phyloP scores from a whole-genome alignment of 2,113 vertebrate species.

The Petaurus breviceps region DNA sequence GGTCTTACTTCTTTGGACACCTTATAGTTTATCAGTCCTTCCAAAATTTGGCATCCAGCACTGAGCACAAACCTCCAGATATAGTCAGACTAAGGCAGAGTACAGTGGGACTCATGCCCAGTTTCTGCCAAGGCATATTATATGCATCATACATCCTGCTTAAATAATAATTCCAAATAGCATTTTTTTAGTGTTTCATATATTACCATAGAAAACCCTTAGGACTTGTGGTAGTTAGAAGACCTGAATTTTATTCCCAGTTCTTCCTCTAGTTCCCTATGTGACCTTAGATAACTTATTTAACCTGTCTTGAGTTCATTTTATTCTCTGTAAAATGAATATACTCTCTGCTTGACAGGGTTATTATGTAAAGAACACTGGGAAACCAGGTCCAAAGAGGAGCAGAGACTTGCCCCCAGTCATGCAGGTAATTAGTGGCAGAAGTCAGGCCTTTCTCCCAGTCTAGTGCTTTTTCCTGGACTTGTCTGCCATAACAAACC shows the following conservation, averaged over 20 bases:
- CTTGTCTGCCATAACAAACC: background rate
- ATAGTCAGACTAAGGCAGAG: background rate
- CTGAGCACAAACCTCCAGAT: background rate
- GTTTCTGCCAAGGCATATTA: background rate
- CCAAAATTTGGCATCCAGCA: background rate
- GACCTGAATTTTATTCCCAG: background rate
- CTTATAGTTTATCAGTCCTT: background rate
- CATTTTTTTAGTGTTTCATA: background rate
- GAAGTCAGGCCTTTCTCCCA: background rate
- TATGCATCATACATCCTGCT: background rate
- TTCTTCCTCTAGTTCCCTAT: background rate
- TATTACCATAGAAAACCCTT: background rate
- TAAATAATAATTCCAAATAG: background rate
- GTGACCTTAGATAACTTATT: background rate
- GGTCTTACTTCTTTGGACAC: background rate
- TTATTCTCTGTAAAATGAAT: background rate
- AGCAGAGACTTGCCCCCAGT: background rate
- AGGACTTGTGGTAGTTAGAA: background rate
- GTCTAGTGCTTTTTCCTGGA: background rate
- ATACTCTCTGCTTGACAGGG: background rate
- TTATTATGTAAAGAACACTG: background rate
- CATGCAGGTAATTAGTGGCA: background rate
- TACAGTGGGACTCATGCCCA: background rate
- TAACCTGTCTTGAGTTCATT: background rate
- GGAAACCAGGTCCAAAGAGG: background rate